phyloP scores from a whole-genome alignment of 2,113 vertebrate genomes.

The Mormyrus iriodes region DNA sequence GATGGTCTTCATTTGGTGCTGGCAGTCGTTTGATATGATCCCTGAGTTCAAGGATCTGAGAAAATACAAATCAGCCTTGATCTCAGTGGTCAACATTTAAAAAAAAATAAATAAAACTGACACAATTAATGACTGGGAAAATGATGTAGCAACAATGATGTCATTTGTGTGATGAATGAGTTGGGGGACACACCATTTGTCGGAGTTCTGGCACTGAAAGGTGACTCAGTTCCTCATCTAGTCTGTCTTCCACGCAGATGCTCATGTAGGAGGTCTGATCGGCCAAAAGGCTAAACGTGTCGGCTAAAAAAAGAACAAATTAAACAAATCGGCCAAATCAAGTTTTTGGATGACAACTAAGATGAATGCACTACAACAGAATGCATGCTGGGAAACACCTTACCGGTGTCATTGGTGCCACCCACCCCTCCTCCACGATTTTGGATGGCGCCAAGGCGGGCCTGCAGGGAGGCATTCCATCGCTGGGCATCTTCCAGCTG shows the following conservation, averaged over 20 bases:
- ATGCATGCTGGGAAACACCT: not conserved
- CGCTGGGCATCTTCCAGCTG: slow-evolving; percentile 69
- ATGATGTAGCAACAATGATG: not conserved
- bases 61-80: not conserved
- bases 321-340: not conserved
- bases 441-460: slow-evolving; percentile 65
- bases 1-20: slow-evolving; percentile 62
- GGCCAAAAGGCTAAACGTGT: slow-evolving; percentile 75
- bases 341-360: not conserved
- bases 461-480: slow-evolving; percentile 67
- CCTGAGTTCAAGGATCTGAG: slow-evolving; percentile 74
- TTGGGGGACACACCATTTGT: slow-evolving; percentile 63
- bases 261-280: slow-evolving; percentile 96
- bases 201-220: slow-evolving; percentile 76
- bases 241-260: slow-evolving; percentile 77
- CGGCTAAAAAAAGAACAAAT: slow-evolving; percentile 60
- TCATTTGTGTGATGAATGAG: not conserved
- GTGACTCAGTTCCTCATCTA: slow-evolving; percentile 64
- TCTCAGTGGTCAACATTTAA: not conserved
- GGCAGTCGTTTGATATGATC: slow-evolving; percentile 65
- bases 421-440: slow-evolving; percentile 64
- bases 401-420: slow-evolving; percentile 56
- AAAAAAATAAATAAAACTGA: not conserved
- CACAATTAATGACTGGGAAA: not conserved
- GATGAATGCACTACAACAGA: not conserved